A percentile compares a stretch with the other conserved stretches of the same genome.
These are phyloP conservation scores for Neria commutata DNA, from an alignment of 2,888 invertebrate genomes.

Conservation along the genomic window DNA sequence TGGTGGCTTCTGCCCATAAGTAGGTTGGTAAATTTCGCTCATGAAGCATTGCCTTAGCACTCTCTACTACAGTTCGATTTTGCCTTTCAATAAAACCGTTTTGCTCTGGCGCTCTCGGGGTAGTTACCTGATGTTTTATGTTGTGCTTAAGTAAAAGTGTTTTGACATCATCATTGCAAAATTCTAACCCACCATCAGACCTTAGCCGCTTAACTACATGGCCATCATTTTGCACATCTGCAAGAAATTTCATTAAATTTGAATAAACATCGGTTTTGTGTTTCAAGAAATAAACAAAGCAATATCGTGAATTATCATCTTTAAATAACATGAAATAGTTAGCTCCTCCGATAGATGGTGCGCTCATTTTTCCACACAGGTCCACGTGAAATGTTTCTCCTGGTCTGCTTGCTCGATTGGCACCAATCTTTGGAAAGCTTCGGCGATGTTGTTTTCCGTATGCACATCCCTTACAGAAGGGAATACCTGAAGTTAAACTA, in stretches of 20 bases:
- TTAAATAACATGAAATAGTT: slow-evolving; percentile 28
- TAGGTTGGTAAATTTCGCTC: slow-evolving; percentile 4
- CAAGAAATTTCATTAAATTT: slow-evolving; percentile 15
- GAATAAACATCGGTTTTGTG: slow-evolving; percentile 23
- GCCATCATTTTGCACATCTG: slow-evolving; percentile 17
- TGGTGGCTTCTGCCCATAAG: slow-evolving; percentile 53
- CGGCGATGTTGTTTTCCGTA: slow-evolving; percentile 20
- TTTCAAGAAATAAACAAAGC: slow-evolving; percentile 27
- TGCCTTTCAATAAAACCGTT: slow-evolving; percentile 18
- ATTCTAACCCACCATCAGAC: slow-evolving; percentile 17
- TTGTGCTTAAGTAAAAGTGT: slow-evolving; percentile 8
- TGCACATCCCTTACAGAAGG: slow-evolving; percentile 19
- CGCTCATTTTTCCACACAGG: slow-evolving; percentile 25
- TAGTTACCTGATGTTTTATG: slow-evolving; percentile 13
- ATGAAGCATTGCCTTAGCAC: slow-evolving; percentile 21
- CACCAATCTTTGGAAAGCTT: slow-evolving; percentile 14
- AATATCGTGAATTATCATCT: slow-evolving; percentile 27
- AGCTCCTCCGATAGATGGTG: slow-evolving; percentile 23
- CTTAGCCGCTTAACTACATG: slow-evolving; percentile 15
- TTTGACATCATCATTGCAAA: slow-evolving; percentile 16
- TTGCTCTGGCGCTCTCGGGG: slow-evolving; percentile 22
- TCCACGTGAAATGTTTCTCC: slow-evolving; percentile 24
- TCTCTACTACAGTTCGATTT: slow-evolving; percentile 20
- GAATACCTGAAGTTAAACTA: not conserved
- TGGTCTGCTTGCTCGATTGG: slow-evolving; percentile 4